Conservation (phyloP, 1,140 invertebrate genomes). For the Schmidtea mediterranea region DNA sequence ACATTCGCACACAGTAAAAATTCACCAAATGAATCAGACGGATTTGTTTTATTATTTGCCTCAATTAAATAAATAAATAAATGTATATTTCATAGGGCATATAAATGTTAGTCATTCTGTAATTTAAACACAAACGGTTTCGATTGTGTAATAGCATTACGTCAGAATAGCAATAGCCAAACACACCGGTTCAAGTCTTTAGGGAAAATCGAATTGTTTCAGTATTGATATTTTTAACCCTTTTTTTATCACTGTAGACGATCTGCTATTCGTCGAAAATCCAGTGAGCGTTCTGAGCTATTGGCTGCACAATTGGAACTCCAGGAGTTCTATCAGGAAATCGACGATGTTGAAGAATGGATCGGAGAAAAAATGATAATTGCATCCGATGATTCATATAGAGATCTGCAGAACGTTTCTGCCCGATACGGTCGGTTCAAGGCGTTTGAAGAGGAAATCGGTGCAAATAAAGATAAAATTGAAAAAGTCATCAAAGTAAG, state of each 20-base stretch:
- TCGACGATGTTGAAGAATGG: constrained; percentile 43
- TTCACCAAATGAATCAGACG: too few species aligned
- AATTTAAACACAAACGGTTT: too few species aligned
- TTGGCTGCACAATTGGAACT: constrained; percentile 4
- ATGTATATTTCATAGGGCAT: too few species aligned
- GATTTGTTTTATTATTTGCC: too few species aligned
- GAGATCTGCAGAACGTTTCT: constrained; percentile 82
- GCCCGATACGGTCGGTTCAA: constrained; percentile 97
- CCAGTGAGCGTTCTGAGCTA: background rate
- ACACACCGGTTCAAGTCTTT: too few species aligned
- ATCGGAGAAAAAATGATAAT: background rate
- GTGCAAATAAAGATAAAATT: constrained; percentile 81
- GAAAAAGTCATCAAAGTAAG: constrained; percentile 47
- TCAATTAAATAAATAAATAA: too few species aligned
- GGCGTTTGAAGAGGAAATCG: constrained; percentile 93
- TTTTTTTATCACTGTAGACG: too few species aligned
- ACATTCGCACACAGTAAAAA: background rate
- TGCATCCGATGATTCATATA: constrained; percentile 20
- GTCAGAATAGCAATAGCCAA: too few species aligned
- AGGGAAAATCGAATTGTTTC: too few species aligned
- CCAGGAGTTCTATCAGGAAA: constrained; percentile 58
- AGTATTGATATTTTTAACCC: too few species aligned
- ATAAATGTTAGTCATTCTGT: too few species aligned
- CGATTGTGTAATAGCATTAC: too few species aligned
- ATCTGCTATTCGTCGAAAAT: background rate